phyloP scores from a whole-genome alignment of 2,888 invertebrate species.

The Idaea aversata region DNA sequence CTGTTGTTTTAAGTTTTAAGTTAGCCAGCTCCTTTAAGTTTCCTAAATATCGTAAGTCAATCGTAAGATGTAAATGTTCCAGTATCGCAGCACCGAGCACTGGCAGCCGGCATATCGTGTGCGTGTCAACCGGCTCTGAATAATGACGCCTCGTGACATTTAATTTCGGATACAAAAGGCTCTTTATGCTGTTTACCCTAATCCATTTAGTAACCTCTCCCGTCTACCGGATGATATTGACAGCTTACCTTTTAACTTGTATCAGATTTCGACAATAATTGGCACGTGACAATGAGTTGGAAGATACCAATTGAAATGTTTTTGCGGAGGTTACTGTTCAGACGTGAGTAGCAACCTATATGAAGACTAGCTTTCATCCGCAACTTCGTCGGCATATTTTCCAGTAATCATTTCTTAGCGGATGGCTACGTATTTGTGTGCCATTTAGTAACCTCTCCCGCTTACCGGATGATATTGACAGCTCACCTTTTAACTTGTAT shows the following conservation, averaged over 20 bases:
- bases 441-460: constrained; percentile 48
- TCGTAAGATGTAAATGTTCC: constrained; percentile 41
- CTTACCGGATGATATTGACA: constrained; percentile 33
- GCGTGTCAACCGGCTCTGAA: constrained; percentile 68
- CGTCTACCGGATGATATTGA: constrained; percentile 31
- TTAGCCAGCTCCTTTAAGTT: no score
- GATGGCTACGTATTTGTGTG: no score
- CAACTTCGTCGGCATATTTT: no score
- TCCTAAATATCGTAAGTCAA: not conserved
- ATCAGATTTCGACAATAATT: not conserved
- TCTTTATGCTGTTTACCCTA: constrained; percentile 77
- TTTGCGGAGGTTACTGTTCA: no score
- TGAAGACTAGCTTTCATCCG: no score
- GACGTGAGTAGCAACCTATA: no score
- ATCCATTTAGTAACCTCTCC: constrained; percentile 55
- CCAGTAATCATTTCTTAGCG: no score
- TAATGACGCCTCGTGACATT: constrained; percentile 77
- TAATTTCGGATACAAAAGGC: constrained; percentile 78
- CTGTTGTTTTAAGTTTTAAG: no score
- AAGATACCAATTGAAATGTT: not conserved
- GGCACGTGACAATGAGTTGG: not conserved
- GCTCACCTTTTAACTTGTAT: constrained; percentile 50
- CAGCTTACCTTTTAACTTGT: constrained; percentile 52
- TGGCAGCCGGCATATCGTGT: constrained; percentile 58
- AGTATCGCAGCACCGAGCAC: constrained; percentile 37